Conservation (phyloP, 2,797 vertebrate genomes). For the Triplophysa yarkandensis region DNA sequence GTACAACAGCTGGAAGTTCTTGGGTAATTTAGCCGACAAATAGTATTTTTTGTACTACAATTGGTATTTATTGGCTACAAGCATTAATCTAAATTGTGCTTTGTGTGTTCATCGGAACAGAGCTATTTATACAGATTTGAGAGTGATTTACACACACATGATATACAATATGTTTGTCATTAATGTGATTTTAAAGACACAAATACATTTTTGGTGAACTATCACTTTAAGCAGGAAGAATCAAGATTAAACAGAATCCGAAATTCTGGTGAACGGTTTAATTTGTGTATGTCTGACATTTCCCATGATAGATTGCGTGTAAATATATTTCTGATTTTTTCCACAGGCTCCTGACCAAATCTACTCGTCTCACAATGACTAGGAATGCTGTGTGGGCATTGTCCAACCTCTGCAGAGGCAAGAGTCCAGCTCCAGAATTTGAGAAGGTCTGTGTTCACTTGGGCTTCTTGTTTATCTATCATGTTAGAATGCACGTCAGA, state of each 20-base stretch:
- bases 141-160: too few species aligned
- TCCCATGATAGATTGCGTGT: not conserved
- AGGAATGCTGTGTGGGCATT: constrained; percentile 98
- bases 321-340: not conserved
- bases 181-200: too few species aligned
- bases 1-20: too few species aligned
- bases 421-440: constrained; percentile 95
- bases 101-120: too few species aligned
- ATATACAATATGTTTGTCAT: too few species aligned
- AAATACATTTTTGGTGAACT: too few species aligned
- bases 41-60: too few species aligned
- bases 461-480: not conserved
- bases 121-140: too few species aligned
- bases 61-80: too few species aligned
- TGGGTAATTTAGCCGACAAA: too few species aligned
- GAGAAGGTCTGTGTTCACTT: constrained; percentile 81
- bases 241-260: not conserved
- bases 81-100: too few species aligned
- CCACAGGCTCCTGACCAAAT: constrained; percentile 92
- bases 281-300: not conserved
- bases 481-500: not conserved
- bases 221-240: not conserved
- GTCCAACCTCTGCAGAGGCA: constrained; percentile 97
- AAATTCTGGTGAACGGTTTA: not conserved
- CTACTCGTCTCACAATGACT: constrained; percentile 95